phyloP scores from a whole-genome alignment of 2,113 vertebrate genomes.

The Chlorocebus sabaeus region DNA sequence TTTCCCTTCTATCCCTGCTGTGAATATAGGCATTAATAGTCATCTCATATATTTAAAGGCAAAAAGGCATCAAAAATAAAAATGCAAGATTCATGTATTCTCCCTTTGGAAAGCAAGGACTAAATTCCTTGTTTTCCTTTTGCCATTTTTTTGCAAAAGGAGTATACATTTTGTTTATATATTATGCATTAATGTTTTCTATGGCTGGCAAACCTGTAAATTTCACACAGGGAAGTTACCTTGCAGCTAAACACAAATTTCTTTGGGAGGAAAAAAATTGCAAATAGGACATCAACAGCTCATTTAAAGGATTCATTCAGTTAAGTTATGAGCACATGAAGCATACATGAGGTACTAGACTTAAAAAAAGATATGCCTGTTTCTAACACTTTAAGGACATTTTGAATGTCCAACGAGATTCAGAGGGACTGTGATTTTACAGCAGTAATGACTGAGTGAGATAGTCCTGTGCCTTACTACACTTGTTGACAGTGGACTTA shows the following conservation, averaged over 20 bases:
- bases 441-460: not conserved
- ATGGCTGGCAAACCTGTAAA: conserved; percentile 42
- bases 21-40: conserved; percentile 47
- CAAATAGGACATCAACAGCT: conserved; percentile 38
- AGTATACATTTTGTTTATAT: rapidly evolving
- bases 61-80: conserved; percentile 58
- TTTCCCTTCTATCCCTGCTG: not conserved
- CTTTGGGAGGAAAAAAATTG: not conserved
- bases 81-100: conserved; percentile 34
- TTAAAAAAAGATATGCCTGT: not conserved
- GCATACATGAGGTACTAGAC: not conserved
- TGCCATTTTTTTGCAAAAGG: not conserved
- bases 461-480: not conserved
- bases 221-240: conserved; percentile 58
- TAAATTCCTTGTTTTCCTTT: not conserved
- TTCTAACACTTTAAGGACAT: not conserved
- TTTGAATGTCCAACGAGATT: not conserved
- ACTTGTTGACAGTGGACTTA: not conserved
- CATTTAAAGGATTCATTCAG: conserved; percentile 29
- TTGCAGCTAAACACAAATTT: conserved; percentile 35
- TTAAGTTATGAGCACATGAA: conserved; percentile 32
- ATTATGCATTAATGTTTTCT: conserved; percentile 67
- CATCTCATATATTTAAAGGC: conserved; percentile 23
- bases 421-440: not conserved
- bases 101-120: conserved; percentile 31